Evolutionary conservation across 2,888 invertebrate genomes (phyloP).

Genomic region (Megamerina dolium): DNA sequence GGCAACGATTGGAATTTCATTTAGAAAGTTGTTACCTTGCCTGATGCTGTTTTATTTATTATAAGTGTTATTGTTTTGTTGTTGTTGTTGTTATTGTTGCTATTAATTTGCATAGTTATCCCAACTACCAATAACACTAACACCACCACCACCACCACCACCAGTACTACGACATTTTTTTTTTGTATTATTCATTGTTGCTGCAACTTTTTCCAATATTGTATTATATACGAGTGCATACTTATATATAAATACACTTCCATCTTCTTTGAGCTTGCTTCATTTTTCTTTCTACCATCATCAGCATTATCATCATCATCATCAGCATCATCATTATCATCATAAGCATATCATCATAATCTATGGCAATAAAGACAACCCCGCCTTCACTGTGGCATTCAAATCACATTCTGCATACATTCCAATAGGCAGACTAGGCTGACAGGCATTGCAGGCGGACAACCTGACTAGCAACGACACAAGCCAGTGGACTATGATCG

Average conservation of each 20-base stretch:
- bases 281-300: background rate
- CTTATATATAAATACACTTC: too few species aligned
- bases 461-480: too few species aligned
- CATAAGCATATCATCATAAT: too few species aligned
- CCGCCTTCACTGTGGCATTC: background rate
- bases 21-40: conserved; percentile 30
- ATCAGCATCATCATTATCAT: background rate
- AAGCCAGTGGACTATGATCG: too few species aligned
- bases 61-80: background rate
- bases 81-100: conserved; percentile 2
- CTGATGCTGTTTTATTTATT: background rate
- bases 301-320: conserved; percentile 1
- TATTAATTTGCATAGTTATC: conserved; percentile 30
- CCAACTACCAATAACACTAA: conserved; percentile 2
- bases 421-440: too few species aligned
- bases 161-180: too few species aligned
- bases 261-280: conserved; percentile 21
- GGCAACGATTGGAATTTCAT: conserved; percentile 30
- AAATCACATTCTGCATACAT: too few species aligned
- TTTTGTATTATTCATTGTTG: too few species aligned
- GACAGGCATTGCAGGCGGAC: too few species aligned
- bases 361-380: background rate
- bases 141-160: conserved; percentile 5
- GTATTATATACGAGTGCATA: too few species aligned
- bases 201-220: too few species aligned